These are phyloP conservation scores for Isaurus tuberculatus DNA, from an alignment of 92 coral and sea anemone species.

Conservation along the genomic window DNA sequence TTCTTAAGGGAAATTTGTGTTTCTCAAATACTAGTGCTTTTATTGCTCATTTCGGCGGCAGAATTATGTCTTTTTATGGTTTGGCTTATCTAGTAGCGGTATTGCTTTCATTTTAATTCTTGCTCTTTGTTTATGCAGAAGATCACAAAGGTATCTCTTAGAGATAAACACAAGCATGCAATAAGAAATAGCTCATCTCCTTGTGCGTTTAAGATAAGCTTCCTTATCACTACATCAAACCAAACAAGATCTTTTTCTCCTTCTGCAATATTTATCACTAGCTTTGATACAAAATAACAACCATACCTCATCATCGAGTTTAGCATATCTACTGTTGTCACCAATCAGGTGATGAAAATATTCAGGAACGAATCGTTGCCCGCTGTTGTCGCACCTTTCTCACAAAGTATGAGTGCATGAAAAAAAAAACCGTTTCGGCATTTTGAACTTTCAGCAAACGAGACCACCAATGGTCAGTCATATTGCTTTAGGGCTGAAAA, in stretches of 20 bases:
- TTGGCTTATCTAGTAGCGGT: constrained; percentile 9
- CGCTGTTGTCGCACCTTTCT: background rate
- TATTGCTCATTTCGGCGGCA: background rate
- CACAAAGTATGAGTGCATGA: background rate
- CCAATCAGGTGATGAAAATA: constrained; percentile 13
- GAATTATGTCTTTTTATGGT: background rate
- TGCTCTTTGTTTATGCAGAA: background rate
- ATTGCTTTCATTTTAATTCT: background rate
- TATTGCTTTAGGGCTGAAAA: constrained; percentile 40
- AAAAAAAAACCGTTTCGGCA: background rate
- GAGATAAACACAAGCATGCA: constrained; percentile 28
- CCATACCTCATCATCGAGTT: constrained; percentile 28
- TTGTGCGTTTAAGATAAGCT: constrained; percentile 41
- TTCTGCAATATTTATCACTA: constrained; percentile 11
- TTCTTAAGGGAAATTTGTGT: background rate
- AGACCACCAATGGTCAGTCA: constrained; percentile 2
- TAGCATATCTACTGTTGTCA: background rate
- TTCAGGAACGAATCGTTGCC: background rate
- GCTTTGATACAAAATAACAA: constrained; percentile 10
- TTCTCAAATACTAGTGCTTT: background rate
- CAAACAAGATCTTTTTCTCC: constrained; percentile 15
- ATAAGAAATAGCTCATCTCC: background rate
- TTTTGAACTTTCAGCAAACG: background rate
- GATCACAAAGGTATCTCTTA: constrained; percentile 17
- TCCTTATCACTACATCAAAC: constrained; percentile 33